A percentile compares a stretch with the other conserved stretches of the same genome.
Evolutionary conservation across 2,113 vertebrate genomes (phyloP).

Genomic region (Megaceryle torquata): DNA sequence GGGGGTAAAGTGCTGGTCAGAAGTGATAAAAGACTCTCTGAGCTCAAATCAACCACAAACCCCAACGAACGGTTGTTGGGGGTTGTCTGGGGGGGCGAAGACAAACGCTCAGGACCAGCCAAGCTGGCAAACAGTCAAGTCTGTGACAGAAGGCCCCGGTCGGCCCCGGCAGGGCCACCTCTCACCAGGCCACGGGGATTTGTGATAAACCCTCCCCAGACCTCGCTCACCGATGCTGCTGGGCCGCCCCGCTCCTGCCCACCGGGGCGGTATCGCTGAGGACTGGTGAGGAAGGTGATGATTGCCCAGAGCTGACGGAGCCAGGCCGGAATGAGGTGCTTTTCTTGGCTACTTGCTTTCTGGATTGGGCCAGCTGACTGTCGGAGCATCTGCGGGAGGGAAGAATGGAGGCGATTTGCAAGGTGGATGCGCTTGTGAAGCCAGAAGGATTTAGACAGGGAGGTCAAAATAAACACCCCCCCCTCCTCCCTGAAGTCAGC

Average conservation of each 20-base stretch:
- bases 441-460: not conserved
- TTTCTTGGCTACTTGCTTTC: slow-evolving; percentile 95
- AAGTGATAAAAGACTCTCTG: not conserved
- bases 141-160: fast-evolving
- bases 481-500: fast-evolving
- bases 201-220: no score
- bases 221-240: no score
- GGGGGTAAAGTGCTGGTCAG: not conserved
- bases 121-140: not conserved
- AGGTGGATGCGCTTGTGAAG: not conserved
- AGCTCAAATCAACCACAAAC: not conserved
- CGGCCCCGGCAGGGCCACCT: fast-evolving
- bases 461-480: not conserved
- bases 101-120: fast-evolving
- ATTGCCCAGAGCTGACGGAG: slow-evolving; percentile 73
- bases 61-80: fast-evolving
- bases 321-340: slow-evolving; percentile 87
- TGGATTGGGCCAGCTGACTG: slow-evolving; percentile 77
- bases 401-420: not conserved
- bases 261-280: slow-evolving; percentile 24
- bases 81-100: not conserved
- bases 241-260: not conserved
- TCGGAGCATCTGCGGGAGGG: slow-evolving; percentile 69
- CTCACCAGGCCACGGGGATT: fast-evolving
- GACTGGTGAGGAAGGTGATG: slow-evolving; percentile 58